Conservation (phyloP, 2,888 invertebrate species). For the Lypha dubia region DNA sequence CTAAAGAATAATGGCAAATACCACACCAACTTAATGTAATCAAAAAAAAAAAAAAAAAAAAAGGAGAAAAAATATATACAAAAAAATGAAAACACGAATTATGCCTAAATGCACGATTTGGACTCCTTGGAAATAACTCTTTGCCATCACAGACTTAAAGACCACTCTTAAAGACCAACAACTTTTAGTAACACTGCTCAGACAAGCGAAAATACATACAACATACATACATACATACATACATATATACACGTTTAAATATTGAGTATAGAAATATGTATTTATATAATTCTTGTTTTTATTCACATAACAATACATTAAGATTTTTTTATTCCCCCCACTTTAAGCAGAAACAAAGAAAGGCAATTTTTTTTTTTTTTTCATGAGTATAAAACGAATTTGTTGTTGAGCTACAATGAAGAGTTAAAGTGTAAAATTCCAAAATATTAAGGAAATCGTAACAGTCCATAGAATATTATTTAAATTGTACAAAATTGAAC, state of each 20-base stretch:
- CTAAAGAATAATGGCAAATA: slow-evolving; percentile 73
- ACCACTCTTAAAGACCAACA: slow-evolving; percentile 68
- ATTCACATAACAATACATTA: slow-evolving; percentile 61
- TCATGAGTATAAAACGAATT: neutral
- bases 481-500: no score
- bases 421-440: neutral
- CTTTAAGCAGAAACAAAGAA: slow-evolving; percentile 34
- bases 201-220: no score
- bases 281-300: slow-evolving; percentile 24
- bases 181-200: slow-evolving; percentile 57
- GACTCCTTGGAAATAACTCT: slow-evolving; percentile 70
- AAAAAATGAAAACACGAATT: slow-evolving; percentile 71
- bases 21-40: slow-evolving; percentile 38
- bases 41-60: slow-evolving; percentile 15
- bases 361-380: no score
- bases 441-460: no score
- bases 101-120: slow-evolving; percentile 73
- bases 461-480: no score
- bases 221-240: slow-evolving; percentile 6
- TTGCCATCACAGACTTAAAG: slow-evolving; percentile 64
- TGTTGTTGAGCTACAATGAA: neutral
- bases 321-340: slow-evolving; percentile 17
- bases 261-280: neutral
- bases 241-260: slow-evolving; percentile 13
- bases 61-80: slow-evolving; percentile 20